phyloP scores from a whole-genome alignment of 2,113 vertebrate genomes.

The Sinocyclocheilus maitianheensis region DNA sequence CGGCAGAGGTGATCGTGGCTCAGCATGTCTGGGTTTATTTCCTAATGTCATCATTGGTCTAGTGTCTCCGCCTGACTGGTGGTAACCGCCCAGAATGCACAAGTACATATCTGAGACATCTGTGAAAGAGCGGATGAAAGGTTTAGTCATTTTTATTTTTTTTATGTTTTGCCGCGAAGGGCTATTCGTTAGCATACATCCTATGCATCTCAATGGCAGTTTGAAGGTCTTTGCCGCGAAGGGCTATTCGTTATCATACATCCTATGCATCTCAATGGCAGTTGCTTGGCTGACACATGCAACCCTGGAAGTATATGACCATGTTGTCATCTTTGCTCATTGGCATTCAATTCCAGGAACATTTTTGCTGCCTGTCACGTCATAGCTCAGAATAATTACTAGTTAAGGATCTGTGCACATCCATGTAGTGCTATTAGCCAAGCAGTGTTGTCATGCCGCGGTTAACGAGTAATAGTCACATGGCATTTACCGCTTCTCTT shows the following conservation, averaged over 20 bases:
- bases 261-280: background rate
- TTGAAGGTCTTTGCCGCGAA: too few relatives aligned
- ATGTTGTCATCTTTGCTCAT: background rate
- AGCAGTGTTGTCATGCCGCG: background rate
- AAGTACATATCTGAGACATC: background rate
- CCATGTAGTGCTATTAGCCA: background rate
- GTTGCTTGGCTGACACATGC: background rate
- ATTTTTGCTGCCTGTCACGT: background rate
- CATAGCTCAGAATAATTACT: background rate
- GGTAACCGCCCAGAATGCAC: conserved; percentile 4
- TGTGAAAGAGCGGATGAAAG: background rate
- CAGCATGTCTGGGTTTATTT: conserved; percentile 22
- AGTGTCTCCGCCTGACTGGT: background rate
- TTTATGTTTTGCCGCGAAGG: too few relatives aligned
- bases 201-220: too few relatives aligned
- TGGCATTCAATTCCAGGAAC: background rate
- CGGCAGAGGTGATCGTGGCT: conserved; percentile 27
- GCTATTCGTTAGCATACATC: too few relatives aligned
- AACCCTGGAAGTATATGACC: background rate
- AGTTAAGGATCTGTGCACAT: background rate
- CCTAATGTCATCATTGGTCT: background rate
- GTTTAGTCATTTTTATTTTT: too few relatives aligned
- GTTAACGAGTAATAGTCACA: background rate
- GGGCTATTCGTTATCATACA: background rate
- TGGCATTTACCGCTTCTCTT: background rate